Base-by-base conservation (phyloP, 2,113 vertebrate species). In the Spea multiplicata region DNA sequence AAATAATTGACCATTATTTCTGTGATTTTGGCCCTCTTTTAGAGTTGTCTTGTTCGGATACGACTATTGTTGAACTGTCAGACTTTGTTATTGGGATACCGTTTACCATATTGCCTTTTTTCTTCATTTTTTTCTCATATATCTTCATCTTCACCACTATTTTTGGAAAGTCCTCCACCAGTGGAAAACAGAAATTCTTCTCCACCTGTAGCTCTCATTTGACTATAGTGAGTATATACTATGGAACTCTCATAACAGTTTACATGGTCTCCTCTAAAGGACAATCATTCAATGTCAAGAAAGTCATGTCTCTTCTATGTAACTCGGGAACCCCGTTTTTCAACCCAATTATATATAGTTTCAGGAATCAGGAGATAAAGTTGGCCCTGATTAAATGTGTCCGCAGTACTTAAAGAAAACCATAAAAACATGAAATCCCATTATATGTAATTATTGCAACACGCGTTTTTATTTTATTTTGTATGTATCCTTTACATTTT, bases 21-120 rank as follows among this genome's bases (percentile, higher is more conserved):
- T 68, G 66, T 68, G 66, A 68, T 48, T 47, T 68, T n/a, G 3
- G 6, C 47, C 66, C 66, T 3, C 45, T 68, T 3, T 68, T 68
- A 45, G 14, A 68, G 5, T 45, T 68, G 4, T 68, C 66, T 46
- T 68, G 66, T 47, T 47, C 45, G 3, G 66, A 68, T 16, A 68
- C 44, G 5, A 17, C 44, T 14, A 8, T 16, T 2, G 66, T 68
- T 46, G 12, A 68, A 46, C 9, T 52, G 6, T 3, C 66, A 5
- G 62, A 62, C 12, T 74, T 74, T 14, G 47, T 66, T 4, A 12
- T 75, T 67, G 59, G 73, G 1, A 66, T 86, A 57, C 82, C 81
- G 73, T 0, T 59, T 68, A 85, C 71, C 0, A 7, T 87, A 55
- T 13, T 77, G 59, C 86, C 82, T 13, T 78, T 86, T 48, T 59